A percentile compares a stretch with the other conserved stretches of the same genome.
These are phyloP conservation scores for Drosophila persimilis DNA, from an alignment of 1,140 invertebrate genomes.

Conservation along the genomic window DNA sequence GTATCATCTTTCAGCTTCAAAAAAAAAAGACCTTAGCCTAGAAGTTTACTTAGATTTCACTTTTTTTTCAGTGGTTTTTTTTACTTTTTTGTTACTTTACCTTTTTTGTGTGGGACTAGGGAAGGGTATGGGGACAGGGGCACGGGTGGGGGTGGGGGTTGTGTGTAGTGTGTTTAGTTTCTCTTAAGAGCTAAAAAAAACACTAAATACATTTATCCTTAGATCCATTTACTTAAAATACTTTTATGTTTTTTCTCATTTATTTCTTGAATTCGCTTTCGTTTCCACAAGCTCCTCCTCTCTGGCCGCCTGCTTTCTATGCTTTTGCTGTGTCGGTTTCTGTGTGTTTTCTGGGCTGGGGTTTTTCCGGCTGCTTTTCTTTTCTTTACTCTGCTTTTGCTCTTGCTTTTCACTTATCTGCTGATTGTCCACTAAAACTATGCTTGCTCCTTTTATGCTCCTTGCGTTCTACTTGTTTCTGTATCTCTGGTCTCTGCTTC, in stretches of 20 bases:
- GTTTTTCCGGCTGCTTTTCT: conserved; percentile 13
- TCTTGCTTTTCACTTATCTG: conserved; percentile 49
- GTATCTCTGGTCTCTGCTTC: conserved; percentile 22
- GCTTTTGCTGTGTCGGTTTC: conserved; percentile 3
- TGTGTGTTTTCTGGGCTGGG: conserved; percentile 14
- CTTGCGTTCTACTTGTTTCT: conserved; percentile 30
- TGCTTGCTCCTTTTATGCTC: conserved; percentile 60
- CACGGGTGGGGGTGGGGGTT: too few relatives aligned
- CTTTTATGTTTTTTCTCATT: conserved; percentile 42
- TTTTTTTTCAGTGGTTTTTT: conserved; percentile 6
- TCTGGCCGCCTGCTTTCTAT: neutral
- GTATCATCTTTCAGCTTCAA: conserved; percentile 20
- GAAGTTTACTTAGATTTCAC: conserved; percentile 41
- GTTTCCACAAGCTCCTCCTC: conserved; percentile 4
- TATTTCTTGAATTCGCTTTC: conserved; percentile 21
- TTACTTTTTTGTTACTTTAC: neutral
- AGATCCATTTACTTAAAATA: conserved; percentile 61
- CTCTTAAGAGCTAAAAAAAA: conserved; percentile 71
- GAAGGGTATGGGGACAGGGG: too few relatives aligned
- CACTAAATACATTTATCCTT: conserved; percentile 80
- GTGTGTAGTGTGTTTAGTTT: conserved; percentile 40
- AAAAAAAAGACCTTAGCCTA: conserved; percentile 22
- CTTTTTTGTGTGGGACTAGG: conserved; percentile 5
- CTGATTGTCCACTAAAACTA: conserved; percentile 81
- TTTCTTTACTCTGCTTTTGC: conserved; percentile 9